Conservation (phyloP, 1,140 invertebrate species). For the Zaprionus nigranus region DNA sequence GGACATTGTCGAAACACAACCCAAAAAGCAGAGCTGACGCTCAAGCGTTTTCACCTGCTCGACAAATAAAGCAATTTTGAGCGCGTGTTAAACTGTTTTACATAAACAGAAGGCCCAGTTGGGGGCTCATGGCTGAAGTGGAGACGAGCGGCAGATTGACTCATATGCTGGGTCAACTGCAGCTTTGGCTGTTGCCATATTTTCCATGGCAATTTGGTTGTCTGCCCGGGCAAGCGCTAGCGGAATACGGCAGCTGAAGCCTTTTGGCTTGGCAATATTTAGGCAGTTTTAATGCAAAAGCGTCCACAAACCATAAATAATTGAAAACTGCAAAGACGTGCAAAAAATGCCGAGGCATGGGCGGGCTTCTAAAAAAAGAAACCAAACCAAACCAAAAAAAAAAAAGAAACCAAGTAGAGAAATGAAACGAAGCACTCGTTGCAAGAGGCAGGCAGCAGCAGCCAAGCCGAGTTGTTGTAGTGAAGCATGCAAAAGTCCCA, state of each 20-base stretch:
- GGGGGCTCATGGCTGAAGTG: not conserved
- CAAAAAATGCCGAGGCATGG: conserved; percentile 59
- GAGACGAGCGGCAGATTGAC: conserved; percentile 44
- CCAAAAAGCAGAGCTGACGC: conserved; percentile 28
- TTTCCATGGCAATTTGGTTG: conserved; percentile 60
- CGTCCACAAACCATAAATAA: conserved; percentile 76
- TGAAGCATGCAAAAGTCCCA: conserved; percentile 72
- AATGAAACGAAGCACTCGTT: conserved; percentile 37
- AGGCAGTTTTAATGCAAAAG: conserved; percentile 73
- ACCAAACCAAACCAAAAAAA: not conserved
- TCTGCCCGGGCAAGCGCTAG: conserved; percentile 31
- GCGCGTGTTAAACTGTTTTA: conserved; percentile 62
- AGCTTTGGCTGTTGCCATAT: conserved; percentile 50
- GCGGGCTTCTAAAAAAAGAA: conserved; percentile 44
- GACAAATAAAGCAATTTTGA: conserved; percentile 65
- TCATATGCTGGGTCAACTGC: conserved; percentile 64
- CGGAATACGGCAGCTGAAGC: conserved; percentile 21
- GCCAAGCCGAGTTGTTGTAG: conserved; percentile 62
- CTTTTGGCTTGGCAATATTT: conserved; percentile 55
- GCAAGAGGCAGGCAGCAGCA: conserved; percentile 44
- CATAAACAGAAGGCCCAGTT: conserved; percentile 42
- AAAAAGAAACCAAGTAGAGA: conserved; percentile 1
- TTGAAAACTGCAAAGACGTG: conserved; percentile 73
- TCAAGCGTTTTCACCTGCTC: conserved; percentile 49
- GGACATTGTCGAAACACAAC: conserved; percentile 27